Conservation (phyloP, 2,888 invertebrate species). For the Julus scandinavius region DNA sequence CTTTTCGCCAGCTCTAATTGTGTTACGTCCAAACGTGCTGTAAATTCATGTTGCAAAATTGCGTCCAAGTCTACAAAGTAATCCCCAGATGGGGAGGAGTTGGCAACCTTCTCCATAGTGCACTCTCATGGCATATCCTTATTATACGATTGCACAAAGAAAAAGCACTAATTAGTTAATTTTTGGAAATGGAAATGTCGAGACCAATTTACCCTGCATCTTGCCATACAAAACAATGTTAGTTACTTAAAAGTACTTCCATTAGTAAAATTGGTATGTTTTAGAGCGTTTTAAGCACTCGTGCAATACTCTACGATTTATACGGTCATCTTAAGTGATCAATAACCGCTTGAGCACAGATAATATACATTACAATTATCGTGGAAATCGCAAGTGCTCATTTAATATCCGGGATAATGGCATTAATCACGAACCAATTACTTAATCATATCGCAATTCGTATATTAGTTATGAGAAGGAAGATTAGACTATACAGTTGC, state of each 20-base stretch:
- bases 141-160: not conserved
- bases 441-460: too few relatives aligned
- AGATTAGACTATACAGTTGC: too few relatives aligned
- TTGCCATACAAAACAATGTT: not conserved
- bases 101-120: not conserved
- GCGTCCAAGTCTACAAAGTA: not conserved
- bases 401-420: not conserved
- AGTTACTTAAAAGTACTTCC: not conserved
- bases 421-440: too few relatives aligned
- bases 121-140: not conserved
- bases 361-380: not conserved
- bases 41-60: not conserved
- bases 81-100: not conserved
- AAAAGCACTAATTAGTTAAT: not conserved
- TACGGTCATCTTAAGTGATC: not conserved
- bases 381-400: not conserved
- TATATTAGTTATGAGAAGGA: too few relatives aligned
- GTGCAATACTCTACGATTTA: not conserved
- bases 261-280: too few relatives aligned
- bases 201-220: not conserved
- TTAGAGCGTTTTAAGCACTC: too few relatives aligned
- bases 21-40: slow-evolving; percentile 33
- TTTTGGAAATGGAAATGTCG: not conserved
- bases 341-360: too few relatives aligned
- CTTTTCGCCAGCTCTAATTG: slow-evolving; percentile 23